Evolutionary conservation across 2,888 invertebrate species (phyloP).

Genomic region (Amiota communis): DNA sequence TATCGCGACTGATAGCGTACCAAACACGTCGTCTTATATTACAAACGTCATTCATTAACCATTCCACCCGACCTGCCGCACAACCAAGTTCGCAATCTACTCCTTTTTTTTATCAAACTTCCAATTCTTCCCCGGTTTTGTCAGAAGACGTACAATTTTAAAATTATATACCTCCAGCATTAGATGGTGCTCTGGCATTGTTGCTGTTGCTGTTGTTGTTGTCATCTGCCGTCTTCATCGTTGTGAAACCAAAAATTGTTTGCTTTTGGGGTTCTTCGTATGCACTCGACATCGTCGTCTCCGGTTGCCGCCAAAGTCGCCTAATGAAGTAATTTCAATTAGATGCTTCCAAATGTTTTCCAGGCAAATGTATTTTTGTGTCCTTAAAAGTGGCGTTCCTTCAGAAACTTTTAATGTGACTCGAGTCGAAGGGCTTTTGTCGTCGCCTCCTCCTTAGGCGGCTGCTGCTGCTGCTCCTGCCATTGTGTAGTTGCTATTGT

Average conservation of each 20-base stretch:
- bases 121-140: background rate
- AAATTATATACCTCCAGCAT: conserved; percentile 20
- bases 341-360: conserved; percentile 37
- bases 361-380: conserved; percentile 26
- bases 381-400: conserved; percentile 12
- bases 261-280: conserved; percentile 21
- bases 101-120: too few relatives aligned
- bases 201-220: background rate
- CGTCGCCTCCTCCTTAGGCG: background rate
- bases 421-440: too few relatives aligned
- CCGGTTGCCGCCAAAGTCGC: conserved; percentile 35
- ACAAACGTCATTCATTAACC: conserved; percentile 20
- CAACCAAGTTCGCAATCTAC: too few relatives aligned
- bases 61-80: background rate
- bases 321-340: conserved; percentile 66
- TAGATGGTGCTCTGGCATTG: conserved; percentile 1
- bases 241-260: conserved; percentile 26
- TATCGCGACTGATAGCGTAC: conserved; percentile 11
- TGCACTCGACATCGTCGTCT: background rate
- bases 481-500: background rate
- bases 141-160: background rate
- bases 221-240: background rate
- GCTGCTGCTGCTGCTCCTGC: too few relatives aligned
- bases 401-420: background rate
- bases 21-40: conserved; percentile 6